A percentile compares a stretch with the other conserved stretches of the same genome.
These are phyloP conservation scores for Stichodactyla mertensii DNA, from an alignment of 64 coral and sea anemone species.

Conservation along the genomic window DNA sequence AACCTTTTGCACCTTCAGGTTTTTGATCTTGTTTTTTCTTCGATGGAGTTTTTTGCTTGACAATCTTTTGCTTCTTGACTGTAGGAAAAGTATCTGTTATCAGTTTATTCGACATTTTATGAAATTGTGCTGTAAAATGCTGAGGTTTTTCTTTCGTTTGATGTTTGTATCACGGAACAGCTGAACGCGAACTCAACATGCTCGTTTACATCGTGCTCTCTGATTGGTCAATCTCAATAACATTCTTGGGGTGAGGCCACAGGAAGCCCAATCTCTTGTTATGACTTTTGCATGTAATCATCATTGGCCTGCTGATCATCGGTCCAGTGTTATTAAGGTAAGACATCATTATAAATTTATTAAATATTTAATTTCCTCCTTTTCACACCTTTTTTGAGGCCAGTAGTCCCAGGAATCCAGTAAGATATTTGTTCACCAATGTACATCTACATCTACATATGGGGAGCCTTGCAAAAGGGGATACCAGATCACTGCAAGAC, in stretches of 20 bases:
- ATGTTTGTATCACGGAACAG: not conserved
- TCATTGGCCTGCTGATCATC: too few species aligned
- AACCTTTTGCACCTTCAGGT: not conserved
- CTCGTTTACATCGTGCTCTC: not conserved
- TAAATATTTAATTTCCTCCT: too few species aligned
- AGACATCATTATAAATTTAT: too few species aligned
- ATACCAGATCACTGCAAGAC: too few species aligned
- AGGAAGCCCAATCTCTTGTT: not conserved
- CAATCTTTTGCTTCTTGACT: slow-evolving; percentile 42
- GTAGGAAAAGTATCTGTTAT: slow-evolving; percentile 53
- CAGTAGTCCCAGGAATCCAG: too few species aligned
- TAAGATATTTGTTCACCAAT: too few species aligned
- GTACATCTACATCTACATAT: too few species aligned
- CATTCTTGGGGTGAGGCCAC: not conserved
- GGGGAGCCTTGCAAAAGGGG: too few species aligned
- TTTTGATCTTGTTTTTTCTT: not conserved
- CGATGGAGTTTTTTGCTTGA: slow-evolving; percentile 25
- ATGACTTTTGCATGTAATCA: not conserved
- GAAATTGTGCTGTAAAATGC: not conserved
- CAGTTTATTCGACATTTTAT: slow-evolving; percentile 41
- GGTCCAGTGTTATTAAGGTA: too few species aligned
- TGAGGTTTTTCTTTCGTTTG: not conserved
- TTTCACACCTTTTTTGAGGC: too few species aligned
- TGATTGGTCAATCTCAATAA: slow-evolving; percentile 27
- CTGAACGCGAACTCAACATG: not conserved